phyloP scores from a whole-genome alignment of 2,113 vertebrate species.

The Desmodus rotundus region DNA sequence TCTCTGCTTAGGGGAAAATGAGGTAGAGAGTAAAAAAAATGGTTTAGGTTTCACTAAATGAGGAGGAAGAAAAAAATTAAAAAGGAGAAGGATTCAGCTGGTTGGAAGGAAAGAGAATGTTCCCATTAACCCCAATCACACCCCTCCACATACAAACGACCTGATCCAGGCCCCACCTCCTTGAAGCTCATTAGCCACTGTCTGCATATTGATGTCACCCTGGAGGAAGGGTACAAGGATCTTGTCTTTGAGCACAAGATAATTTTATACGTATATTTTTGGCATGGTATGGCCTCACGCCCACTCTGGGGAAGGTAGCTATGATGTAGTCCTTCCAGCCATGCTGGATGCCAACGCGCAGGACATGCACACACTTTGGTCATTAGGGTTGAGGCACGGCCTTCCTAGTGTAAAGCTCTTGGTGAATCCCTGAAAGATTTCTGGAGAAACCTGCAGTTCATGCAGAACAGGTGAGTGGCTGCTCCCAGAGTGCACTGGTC shows the following conservation, averaged over 20 bases:
- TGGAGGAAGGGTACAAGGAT: conserved; percentile 88
- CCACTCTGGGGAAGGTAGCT: conserved; percentile 92
- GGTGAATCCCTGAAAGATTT: conserved; percentile 90
- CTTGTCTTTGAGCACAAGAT: conserved; percentile 90
- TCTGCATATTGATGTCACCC: conserved; percentile 87
- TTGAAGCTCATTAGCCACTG: conserved; percentile 88
- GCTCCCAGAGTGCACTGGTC: conserved; percentile 80
- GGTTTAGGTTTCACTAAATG: not conserved
- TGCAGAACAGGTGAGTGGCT: conserved; percentile 88
- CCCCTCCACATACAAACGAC: not conserved
- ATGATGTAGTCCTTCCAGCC: conserved; percentile 93
- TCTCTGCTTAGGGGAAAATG: conserved; percentile 82
- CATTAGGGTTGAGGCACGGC: conserved; percentile 87
- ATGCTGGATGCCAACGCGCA: conserved; percentile 90
- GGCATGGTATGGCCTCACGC: conserved; percentile 82
- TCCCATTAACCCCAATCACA: not conserved
- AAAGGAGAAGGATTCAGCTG: not conserved
- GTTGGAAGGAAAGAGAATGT: not conserved
- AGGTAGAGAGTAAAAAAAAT: not conserved
- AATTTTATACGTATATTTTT: conserved; percentile 90
- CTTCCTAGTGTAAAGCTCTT: conserved; percentile 93
- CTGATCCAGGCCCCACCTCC: conserved; percentile 80
- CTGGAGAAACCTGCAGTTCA: conserved; percentile 89
- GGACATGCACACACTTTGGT: conserved; percentile 87
- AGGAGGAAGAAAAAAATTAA: not conserved